These are phyloP conservation scores for Grantiella picta DNA, from an alignment of 2,113 vertebrate species.

Conservation along the genomic window DNA sequence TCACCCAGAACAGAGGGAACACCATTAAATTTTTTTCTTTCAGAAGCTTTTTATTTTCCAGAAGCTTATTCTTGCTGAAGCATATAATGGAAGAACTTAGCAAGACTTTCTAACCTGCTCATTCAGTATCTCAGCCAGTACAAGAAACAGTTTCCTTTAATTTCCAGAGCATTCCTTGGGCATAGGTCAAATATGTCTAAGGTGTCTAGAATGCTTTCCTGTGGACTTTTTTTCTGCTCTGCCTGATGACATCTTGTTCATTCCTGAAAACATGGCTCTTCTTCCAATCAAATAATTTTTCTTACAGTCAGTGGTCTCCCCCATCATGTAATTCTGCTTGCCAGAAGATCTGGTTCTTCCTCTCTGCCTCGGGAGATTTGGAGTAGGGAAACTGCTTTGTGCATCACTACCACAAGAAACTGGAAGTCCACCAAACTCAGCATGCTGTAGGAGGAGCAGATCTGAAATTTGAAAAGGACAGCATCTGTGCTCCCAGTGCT, in stretches of 20 bases:
- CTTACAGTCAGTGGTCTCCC: not conserved
- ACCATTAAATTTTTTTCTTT: too few relatives aligned
- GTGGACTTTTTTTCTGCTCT: not conserved
- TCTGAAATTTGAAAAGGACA: not conserved
- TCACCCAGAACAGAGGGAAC: not conserved
- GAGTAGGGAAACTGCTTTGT: not conserved
- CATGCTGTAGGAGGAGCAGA: not conserved
- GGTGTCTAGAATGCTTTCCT: not conserved
- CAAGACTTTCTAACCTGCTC: not conserved
- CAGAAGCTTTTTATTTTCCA: not conserved
- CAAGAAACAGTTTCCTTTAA: not conserved
- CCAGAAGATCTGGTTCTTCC: not conserved
- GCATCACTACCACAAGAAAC: not conserved
- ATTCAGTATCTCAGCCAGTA: not conserved
- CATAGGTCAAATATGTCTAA: not conserved
- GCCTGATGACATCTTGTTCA: not conserved
- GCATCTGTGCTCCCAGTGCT: not conserved
- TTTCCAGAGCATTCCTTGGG: not conserved
- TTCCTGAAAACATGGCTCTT: not conserved
- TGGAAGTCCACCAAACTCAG: not conserved
- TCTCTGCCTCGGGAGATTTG: not conserved
- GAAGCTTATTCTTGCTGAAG: not conserved
- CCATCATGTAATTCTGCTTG: not conserved
- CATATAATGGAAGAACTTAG: not conserved
- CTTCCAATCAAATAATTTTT: not conserved